Conservation (phyloP, 2,113 vertebrate genomes). For the Misgurnus anguillicaudatus region DNA sequence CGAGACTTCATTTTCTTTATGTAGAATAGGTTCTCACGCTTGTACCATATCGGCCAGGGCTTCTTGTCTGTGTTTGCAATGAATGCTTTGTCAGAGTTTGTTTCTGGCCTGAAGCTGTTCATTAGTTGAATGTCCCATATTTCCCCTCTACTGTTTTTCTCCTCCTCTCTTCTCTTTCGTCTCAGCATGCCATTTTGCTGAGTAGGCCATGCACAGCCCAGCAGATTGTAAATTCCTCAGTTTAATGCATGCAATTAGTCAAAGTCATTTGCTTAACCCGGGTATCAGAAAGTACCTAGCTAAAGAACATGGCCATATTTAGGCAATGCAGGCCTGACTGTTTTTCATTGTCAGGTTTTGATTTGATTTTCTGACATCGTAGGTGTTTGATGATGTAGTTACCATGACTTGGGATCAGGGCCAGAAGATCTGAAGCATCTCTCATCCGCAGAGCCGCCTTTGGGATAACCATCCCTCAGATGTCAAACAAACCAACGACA, state of each 20-base stretch:
- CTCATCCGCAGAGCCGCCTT: background rate
- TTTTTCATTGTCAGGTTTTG: background rate
- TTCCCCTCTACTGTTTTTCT: background rate
- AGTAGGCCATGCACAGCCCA: slow-evolving; percentile 1
- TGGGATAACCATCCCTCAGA: slow-evolving; percentile 1
- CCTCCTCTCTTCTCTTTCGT: slow-evolving; percentile 14
- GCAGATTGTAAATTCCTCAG: slow-evolving; percentile 29
- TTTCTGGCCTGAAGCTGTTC: background rate
- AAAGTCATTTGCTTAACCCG: background rate
- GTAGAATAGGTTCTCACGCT: no score
- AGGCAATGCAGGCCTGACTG: background rate
- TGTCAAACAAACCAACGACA: slow-evolving; percentile 15
- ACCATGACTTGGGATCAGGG: background rate
- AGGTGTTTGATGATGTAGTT: background rate
- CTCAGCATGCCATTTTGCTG: slow-evolving; percentile 20
- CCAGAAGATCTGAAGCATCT: slow-evolving; percentile 19
- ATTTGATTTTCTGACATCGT: slow-evolving; percentile 21
- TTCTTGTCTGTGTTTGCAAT: background rate
- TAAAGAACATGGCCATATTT: background rate
- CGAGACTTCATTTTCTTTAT: no score
- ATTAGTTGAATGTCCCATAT: slow-evolving; percentile 11
- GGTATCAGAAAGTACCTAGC: slow-evolving; percentile 3
- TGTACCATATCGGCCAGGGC: no score
- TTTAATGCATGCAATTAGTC: slow-evolving; percentile 27
- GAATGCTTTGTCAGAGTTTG: background rate